Conservation (phyloP, 2,797 vertebrate species). For the Bradypodion pumilum region DNA sequence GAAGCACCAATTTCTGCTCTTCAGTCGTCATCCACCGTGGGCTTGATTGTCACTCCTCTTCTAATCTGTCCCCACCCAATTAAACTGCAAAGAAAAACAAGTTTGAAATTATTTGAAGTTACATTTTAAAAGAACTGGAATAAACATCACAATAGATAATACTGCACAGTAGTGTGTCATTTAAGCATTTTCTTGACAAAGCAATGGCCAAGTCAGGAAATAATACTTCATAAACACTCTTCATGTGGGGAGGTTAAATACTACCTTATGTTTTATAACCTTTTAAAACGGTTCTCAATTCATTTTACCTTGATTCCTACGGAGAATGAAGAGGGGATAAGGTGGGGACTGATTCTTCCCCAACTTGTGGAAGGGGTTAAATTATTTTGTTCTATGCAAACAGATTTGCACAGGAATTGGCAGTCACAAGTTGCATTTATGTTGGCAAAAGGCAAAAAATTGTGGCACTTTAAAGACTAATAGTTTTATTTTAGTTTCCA, state of each 20-base stretch:
- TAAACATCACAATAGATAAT: background rate
- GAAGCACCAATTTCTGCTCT: conserved; percentile 59
- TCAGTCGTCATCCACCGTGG: conserved; percentile 97
- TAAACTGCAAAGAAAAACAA: conserved; percentile 81
- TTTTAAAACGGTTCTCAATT: too few relatives aligned
- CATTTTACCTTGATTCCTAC: background rate
- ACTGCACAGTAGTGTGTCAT: background rate
- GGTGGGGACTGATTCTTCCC: too few relatives aligned
- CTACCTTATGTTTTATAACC: too few relatives aligned
- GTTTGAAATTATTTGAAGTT: conserved; percentile 22
- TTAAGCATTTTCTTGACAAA: background rate
- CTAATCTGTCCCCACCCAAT: conserved; percentile 99
- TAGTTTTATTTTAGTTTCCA: too few relatives aligned
- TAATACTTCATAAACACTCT: too few relatives aligned
- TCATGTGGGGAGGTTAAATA: too few relatives aligned
- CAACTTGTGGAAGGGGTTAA: background rate
- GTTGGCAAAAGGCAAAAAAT: too few relatives aligned
- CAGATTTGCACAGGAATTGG: background rate
- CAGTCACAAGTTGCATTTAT: background rate
- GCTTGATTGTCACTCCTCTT: conserved; percentile 98
- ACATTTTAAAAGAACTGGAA: background rate
- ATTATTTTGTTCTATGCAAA: background rate
- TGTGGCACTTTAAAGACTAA: too few relatives aligned
- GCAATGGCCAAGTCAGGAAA: background rate
- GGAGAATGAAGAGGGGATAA: background rate